Evolutionary conservation across 2,113 vertebrate species (phyloP), one percentile per base, ranked within the genome.

Genomic region (Ellobius talpinus): DNA sequence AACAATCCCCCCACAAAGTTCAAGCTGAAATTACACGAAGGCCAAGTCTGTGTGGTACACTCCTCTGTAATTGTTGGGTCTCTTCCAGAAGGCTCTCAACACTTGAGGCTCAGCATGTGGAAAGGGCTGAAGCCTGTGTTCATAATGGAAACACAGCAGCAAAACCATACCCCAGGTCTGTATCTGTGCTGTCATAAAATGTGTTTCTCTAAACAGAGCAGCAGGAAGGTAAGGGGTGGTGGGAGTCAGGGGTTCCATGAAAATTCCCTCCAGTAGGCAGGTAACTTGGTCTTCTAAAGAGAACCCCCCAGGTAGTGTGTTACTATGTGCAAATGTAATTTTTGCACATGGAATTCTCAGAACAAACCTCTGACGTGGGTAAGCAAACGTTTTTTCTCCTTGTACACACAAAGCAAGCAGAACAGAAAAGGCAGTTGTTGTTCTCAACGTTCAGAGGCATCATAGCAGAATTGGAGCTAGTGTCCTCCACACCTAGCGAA

Each of bases 131-230:
- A 88, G 93, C 93, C 97, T 97, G 90, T 97, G 98, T 98, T 98
- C 96, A 95, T 92, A 94, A 97, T 97, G 96, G 97, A 98, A 98
- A 98, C 94, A 97, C 96, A 97, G 97, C 94, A 90, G 86, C 89
- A 94, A 97, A 91, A 96, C 94, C 82, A 1, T 61, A 90, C 97
- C 97, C 97, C 94, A 66, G 91, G 96, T 95, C 93, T 86, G 88
- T 65, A 72, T 94, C 97, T 79, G 77, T 74, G 65, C 84, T 33
- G 21, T 74, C 91, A 95, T 94, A 96, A 95, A 97, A 90, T 13
- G 39, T 65, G 84, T 68, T 97, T 97, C 94, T 97, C 82, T 84
- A 78, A 94, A 93, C 78, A 85, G 36, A 97, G 78, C 50, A 50
- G 86, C 31, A 36, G 65, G 77, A 73, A 9, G 63, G 65, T 70